Percentiles rank a stretch among this genome's conserved stretches.
Conservation (phyloP, 1,140 invertebrate genomes). For the Aphelinus atriplicis region DNA sequence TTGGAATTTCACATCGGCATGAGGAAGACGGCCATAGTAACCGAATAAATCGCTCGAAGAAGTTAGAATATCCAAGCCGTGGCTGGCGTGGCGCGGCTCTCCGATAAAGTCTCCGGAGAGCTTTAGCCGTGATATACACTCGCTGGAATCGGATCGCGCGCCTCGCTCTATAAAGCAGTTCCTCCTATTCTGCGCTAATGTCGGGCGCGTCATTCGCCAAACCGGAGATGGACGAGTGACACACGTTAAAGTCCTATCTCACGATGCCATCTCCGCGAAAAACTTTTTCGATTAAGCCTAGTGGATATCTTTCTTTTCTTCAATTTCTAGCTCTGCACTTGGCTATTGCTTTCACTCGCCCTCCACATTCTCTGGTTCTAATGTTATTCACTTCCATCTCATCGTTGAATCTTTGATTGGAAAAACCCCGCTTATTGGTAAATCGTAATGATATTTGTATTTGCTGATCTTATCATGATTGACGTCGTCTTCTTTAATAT, state of each 20-base stretch:
- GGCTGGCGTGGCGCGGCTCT: background rate
- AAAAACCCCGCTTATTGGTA: no score
- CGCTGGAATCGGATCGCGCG: background rate
- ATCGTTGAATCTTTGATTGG: no score
- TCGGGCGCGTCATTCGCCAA: background rate
- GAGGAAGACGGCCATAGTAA: no score
- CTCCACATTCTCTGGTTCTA: no score
- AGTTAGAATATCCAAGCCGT: background rate
- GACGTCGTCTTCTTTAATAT: no score
- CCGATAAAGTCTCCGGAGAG: no score
- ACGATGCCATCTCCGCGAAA: background rate
- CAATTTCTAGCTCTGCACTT: background rate
- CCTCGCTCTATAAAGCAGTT: no score
- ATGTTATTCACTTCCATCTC: no score
- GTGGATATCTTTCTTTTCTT: background rate
- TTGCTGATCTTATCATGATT: no score
- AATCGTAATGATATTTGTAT: no score
- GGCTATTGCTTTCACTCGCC: background rate
- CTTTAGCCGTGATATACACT: background rate
- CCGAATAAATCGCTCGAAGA: background rate
- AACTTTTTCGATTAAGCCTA: conserved; percentile 14
- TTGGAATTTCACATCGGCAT: no score
- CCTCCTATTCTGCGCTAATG: conserved; percentile 11
- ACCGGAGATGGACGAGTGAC: conserved; percentile 6
- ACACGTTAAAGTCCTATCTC: no score